phyloP scores from a whole-genome alignment of 2,888 invertebrate genomes.

The Harpagoxenus sublaevis region DNA sequence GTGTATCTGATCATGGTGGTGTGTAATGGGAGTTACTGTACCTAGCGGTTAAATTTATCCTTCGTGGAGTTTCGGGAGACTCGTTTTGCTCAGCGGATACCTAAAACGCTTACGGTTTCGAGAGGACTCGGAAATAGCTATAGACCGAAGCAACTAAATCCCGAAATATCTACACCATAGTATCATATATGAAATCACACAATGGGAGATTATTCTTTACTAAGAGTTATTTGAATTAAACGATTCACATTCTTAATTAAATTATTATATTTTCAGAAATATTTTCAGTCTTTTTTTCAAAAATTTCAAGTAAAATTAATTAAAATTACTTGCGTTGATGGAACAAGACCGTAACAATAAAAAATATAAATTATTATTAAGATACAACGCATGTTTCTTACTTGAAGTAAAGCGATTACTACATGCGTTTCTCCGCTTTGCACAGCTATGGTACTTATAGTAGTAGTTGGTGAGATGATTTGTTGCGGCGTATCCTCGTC shows the following conservation, averaged over 20 bases:
- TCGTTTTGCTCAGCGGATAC: conserved; percentile 75
- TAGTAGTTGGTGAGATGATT: conserved; percentile 89
- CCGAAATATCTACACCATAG: conserved; percentile 76
- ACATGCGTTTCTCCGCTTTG: conserved; percentile 95
- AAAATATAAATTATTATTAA: not conserved
- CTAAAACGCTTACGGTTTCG: conserved; percentile 77
- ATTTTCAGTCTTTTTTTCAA: not conserved
- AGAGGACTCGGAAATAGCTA: conserved; percentile 79
- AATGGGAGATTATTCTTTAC: not conserved
- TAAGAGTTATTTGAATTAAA: not conserved
- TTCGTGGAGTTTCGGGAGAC: conserved; percentile 78
- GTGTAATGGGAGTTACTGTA: conserved; percentile 67
- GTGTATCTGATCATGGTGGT: conserved; percentile 61
- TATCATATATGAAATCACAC: conserved; percentile 57
- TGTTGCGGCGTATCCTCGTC: conserved; percentile 70
- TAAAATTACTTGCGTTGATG: not conserved
- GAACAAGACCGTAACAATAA: not conserved
- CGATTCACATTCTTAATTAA: not conserved
- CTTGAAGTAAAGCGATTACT: conserved; percentile 95
- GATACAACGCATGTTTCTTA: conserved; percentile 86
- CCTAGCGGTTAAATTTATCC: conserved; percentile 82
- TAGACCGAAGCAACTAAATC: conserved; percentile 68
- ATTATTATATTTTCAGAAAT: not conserved
- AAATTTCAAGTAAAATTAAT: not conserved
- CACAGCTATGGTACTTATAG: conserved; percentile 96